A percentile compares a stretch with the other conserved stretches of the same genome.
phyloP scores from a whole-genome alignment of 2,888 invertebrate species.

The Heliconius cydno region DNA sequence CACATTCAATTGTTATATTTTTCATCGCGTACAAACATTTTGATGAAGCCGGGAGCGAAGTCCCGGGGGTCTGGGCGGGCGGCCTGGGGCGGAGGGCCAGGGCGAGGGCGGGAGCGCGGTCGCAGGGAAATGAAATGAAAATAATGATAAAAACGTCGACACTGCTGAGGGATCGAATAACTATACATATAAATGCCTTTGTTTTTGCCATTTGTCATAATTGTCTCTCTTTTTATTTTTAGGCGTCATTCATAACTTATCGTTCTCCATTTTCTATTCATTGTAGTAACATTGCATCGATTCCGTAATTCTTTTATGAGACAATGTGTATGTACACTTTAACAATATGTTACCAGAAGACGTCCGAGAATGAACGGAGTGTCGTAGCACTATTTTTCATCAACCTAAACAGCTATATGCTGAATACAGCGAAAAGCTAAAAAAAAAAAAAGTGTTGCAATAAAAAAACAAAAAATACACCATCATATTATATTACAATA shows the following conservation, averaged over 20 bases:
- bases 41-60: slow-evolving; percentile 59
- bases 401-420: no score
- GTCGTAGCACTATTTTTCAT: no score
- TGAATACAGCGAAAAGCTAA: no score
- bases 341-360: no score
- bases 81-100: slow-evolving; percentile 32
- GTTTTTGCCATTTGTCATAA: slow-evolving; percentile 25
- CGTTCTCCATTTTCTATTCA: no score
- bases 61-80: slow-evolving; percentile 48
- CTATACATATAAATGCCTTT: slow-evolving; percentile 30
- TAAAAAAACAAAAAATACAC: not conserved
- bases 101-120: slow-evolving; percentile 49
- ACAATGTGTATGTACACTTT: no score
- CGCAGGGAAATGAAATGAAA: slow-evolving; percentile 64
- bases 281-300: no score
- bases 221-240: not conserved
- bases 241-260: not conserved
- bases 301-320: no score
- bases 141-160: slow-evolving; percentile 69
- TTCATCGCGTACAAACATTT: slow-evolving; percentile 63
- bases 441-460: not conserved
- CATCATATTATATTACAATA: no score
- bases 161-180: slow-evolving; percentile 50
- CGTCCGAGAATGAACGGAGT: no score
- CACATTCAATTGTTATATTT: slow-evolving; percentile 54